Evolutionary conservation across 2,888 invertebrate genomes (phyloP).

Genomic region (Parthenolecanium corni): DNA sequence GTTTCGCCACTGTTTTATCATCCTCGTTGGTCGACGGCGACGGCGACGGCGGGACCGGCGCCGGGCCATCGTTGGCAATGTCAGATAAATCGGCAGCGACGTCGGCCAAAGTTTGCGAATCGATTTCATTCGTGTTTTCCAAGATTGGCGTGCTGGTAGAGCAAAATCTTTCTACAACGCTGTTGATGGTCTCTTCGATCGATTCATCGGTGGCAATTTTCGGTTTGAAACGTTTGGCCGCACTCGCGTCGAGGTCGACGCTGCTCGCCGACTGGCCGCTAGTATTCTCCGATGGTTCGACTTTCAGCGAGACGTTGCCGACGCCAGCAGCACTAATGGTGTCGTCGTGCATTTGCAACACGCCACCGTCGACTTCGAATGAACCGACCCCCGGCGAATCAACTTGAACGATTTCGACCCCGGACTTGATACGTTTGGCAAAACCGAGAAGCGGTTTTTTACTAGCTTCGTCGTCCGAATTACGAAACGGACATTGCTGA

Average conservation of each 20-base stretch:
- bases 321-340: no score
- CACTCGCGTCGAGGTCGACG: not conserved
- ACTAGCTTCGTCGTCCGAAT: not conserved
- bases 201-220: constrained; percentile 2
- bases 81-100: no score
- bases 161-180: not conserved
- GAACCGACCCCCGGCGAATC: not conserved
- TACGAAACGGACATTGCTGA: constrained; percentile 3
- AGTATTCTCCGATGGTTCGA: no score
- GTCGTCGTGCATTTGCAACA: constrained; percentile 4
- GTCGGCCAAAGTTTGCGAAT: not conserved
- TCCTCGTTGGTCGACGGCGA: no score
- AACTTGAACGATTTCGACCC: not conserved
- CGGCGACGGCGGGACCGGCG: no score
- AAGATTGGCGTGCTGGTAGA: not conserved
- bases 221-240: not conserved
- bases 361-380: constrained; percentile 11
- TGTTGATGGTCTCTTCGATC: constrained; percentile 16
- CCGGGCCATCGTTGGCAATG: no score
- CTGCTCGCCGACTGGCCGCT: not conserved
- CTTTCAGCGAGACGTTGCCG: no score
- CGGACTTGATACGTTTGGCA: constrained; percentile 8
- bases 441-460: constrained; percentile 18
- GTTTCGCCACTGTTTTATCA: no score
- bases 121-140: not conserved